phyloP scores from a whole-genome alignment of 1,140 invertebrate species.

The Chlorops oryzae region DNA sequence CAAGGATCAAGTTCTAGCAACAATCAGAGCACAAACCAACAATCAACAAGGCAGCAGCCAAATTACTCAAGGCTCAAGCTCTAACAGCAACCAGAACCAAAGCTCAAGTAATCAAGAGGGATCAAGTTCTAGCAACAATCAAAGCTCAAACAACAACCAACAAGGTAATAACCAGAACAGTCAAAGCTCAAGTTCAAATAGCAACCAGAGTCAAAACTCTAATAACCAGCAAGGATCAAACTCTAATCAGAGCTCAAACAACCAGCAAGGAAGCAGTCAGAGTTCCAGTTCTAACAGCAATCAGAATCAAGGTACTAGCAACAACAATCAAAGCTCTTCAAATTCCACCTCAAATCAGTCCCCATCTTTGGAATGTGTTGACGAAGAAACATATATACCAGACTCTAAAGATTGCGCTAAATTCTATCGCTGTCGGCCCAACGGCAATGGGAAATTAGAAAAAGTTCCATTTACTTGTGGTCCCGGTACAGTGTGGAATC shows the following conservation, averaged over 20 bases:
- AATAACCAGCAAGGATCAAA: slow-evolving; percentile 22
- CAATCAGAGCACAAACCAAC: slow-evolving; percentile 2
- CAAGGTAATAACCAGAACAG: slow-evolving; percentile 9
- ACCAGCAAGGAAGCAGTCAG: slow-evolving; percentile 3
- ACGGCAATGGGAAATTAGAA: slow-evolving; percentile 50
- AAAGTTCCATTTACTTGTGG: slow-evolving; percentile 60
- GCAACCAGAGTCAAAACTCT: slow-evolving; percentile 9
- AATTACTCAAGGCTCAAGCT: too few species aligned
- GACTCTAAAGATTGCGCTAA: slow-evolving; percentile 51
- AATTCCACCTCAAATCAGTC: slow-evolving; percentile 14
- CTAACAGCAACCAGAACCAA: slow-evolving; percentile 13
- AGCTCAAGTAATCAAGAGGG: slow-evolving; percentile 12
- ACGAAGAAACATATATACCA: slow-evolving; percentile 42
- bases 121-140: slow-evolving; percentile 13
- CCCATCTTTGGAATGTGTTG: slow-evolving; percentile 49
- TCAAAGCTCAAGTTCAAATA: slow-evolving; percentile 15
- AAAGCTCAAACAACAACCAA: slow-evolving; percentile 18
- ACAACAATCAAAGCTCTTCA: neutral
- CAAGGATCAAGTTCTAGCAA: slow-evolving; percentile 5
- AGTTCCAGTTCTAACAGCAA: neutral
- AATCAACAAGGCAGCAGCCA: slow-evolving; percentile 8
- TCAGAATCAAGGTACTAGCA: slow-evolving; percentile 9
- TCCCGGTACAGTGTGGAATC: slow-evolving; percentile 54
- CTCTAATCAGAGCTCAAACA: slow-evolving; percentile 1
- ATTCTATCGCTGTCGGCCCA: slow-evolving; percentile 62